A percentile compares a stretch with the other conserved stretches of the same genome.
Evolutionary conservation across 2,888 invertebrate species (phyloP).

Genomic region (Lysandra coridon): DNA sequence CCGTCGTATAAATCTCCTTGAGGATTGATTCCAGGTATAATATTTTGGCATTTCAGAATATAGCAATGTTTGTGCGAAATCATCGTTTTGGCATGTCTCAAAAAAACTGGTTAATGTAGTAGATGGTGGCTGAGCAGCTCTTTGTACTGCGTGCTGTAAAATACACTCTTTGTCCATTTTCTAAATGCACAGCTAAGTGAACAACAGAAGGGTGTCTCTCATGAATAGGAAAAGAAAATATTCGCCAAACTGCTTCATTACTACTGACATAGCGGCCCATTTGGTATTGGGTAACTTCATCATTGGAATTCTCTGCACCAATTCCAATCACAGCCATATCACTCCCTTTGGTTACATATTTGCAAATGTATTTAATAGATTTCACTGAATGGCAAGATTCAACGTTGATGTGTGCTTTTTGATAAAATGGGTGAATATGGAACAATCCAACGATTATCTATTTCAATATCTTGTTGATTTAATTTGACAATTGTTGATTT

Average conservation of each 20-base stretch:
- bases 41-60: constrained; percentile 43
- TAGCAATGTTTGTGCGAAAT: constrained; percentile 42
- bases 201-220: constrained; percentile 42
- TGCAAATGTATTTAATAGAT: constrained; percentile 40
- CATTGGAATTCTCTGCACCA: constrained; percentile 38
- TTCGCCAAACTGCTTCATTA: constrained; percentile 44
- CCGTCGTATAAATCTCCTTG: constrained; percentile 41
- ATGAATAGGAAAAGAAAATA: constrained; percentile 43
- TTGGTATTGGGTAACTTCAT: constrained; percentile 38
- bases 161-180: constrained; percentile 44
- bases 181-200: constrained; percentile 43
- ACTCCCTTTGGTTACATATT: constrained; percentile 40
- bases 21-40: constrained; percentile 44
- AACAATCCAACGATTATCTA: constrained; percentile 45
- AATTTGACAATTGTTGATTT: constrained; percentile 42
- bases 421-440: constrained; percentile 37
- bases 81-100: constrained; percentile 42
- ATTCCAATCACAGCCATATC: constrained; percentile 38
- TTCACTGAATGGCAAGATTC: constrained; percentile 37
- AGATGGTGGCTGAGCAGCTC: constrained; percentile 40
- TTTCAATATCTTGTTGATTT: constrained; percentile 42
- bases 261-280: constrained; percentile 35
- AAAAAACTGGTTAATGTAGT: constrained; percentile 45
- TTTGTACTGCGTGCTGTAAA: constrained; percentile 38
- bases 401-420: constrained; percentile 39